Conservation (phyloP, 2,113 vertebrate species). For the Tretioscincus oriximinensis region DNA sequence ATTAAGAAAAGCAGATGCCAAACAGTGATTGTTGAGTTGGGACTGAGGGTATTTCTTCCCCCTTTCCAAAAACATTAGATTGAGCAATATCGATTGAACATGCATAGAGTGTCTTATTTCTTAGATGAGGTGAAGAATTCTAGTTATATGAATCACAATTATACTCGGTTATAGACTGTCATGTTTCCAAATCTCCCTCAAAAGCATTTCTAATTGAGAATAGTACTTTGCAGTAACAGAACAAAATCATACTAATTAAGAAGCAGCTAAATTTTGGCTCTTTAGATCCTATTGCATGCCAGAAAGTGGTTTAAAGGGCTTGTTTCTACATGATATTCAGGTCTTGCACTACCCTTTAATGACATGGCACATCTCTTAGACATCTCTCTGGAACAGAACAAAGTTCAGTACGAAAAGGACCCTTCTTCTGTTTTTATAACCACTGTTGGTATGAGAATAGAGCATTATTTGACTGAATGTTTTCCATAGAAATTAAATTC, state of each 20-base stretch:
- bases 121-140: conserved; percentile 6
- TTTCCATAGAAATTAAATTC: not conserved
- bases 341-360: no score
- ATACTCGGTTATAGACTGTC: not conserved
- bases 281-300: no score
- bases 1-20: conserved; percentile 20
- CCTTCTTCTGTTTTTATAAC: not conserved
- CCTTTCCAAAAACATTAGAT: conserved; percentile 6
- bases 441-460: not conserved
- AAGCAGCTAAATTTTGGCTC: no score
- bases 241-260: not conserved
- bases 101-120: not conserved
- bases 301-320: no score
- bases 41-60: not conserved
- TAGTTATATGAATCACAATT: conserved; percentile 23
- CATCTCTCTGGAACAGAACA: no score
- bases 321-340: no score
- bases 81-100: conserved; percentile 7
- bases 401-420: no score
- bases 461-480: not conserved
- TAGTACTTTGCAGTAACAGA: not conserved
- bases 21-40: conserved; percentile 17
- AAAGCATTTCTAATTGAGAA: not conserved
- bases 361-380: no score
- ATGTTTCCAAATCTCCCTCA: not conserved